Evolutionary conservation across 2,888 invertebrate species (phyloP).

Genomic region (Merodon equestris): DNA sequence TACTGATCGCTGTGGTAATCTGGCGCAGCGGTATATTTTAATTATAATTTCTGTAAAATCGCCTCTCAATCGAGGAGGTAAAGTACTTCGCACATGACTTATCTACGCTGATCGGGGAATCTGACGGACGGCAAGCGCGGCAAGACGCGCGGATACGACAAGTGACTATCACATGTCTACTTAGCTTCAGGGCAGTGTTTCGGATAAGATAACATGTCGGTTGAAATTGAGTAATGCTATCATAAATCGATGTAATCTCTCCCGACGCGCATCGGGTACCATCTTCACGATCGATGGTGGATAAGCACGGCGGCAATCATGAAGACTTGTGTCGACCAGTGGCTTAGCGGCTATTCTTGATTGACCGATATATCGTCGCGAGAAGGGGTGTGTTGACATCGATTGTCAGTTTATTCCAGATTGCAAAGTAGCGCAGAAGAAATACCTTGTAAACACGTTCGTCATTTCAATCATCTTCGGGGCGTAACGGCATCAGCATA

Average conservation of each 20-base stretch:
- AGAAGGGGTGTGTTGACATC: slow-evolving; percentile 66
- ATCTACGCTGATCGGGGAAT: neutral
- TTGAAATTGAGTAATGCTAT: slow-evolving; percentile 60
- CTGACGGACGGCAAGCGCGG: slow-evolving; percentile 6
- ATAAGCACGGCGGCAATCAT: slow-evolving; percentile 23
- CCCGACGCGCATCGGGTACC: slow-evolving; percentile 41
- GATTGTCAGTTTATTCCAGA: slow-evolving; percentile 65
- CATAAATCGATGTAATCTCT: slow-evolving; percentile 57
- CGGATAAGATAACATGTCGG: slow-evolving; percentile 63
- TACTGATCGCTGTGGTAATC: slow-evolving; percentile 33
- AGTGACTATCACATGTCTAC: slow-evolving; percentile 53
- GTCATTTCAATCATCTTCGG: neutral
- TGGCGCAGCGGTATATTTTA: slow-evolving; percentile 62
- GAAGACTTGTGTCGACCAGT: slow-evolving; percentile 62
- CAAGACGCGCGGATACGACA: slow-evolving; percentile 5
- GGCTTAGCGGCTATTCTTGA: slow-evolving; percentile 60
- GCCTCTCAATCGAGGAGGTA: slow-evolving; percentile 42
- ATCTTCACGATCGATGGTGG: neutral
- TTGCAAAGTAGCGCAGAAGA: slow-evolving; percentile 49
- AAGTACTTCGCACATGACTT: slow-evolving; percentile 32
- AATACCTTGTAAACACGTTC: slow-evolving; percentile 21
- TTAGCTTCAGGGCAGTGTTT: slow-evolving; percentile 58
- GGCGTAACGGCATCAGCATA: neutral
- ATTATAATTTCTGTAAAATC: slow-evolving; percentile 64
- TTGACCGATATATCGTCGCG: slow-evolving; percentile 61